Evolutionary conservation across 1,140 invertebrate genomes (phyloP), one percentile per base, ranked within the genome.

Genomic region (Procambarus clarkii): DNA sequence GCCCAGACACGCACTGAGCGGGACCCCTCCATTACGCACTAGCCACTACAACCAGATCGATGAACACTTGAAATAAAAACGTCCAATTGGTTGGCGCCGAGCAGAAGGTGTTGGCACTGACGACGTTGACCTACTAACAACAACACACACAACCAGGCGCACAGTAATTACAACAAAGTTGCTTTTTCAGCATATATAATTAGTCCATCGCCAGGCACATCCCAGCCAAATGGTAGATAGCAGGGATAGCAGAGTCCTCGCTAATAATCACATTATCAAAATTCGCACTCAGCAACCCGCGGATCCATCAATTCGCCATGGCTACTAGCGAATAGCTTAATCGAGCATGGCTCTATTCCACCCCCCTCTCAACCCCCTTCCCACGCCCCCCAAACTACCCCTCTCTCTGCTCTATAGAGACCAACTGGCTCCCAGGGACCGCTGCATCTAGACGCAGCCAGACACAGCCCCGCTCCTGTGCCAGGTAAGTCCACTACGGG

Each of bases 41-140:
- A 50, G 24, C 60, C 76, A 45, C 21, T 45, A 87, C 84, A 86
- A 86, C 85, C 46, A 87, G 76, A 87, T 87, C 85, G 85, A 87
- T 87, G 76, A 48, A 64, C 85, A 87, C 85, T 87, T 78, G 76
- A 87, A 87, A 87, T 87, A 87, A 87, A 87, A 87, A 87, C 85
- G 48, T 87, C 85, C 85, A 87, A 87, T 87, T 87, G 84, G 84
- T 76, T 50, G 50, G 76, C 60, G 85, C 21, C 34, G 54, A 82
- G 50, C 21, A 82, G 8, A 15, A 58, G 50, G 50, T 21, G 50
- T 21, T 15, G 24, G 50, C 54, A 24, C 13, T 80, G 48, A 45
- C 50, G 78, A 54, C 48, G 46, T n/a, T 21, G 78, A 45, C 46
- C 46, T 24, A 64, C 21, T 64, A 64, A 64, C 54, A 64, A 1